A percentile compares a stretch with the other conserved stretches of the same genome.
Evolutionary conservation across 1,140 invertebrate species (phyloP).

Genomic region (Tribolium madens): DNA sequence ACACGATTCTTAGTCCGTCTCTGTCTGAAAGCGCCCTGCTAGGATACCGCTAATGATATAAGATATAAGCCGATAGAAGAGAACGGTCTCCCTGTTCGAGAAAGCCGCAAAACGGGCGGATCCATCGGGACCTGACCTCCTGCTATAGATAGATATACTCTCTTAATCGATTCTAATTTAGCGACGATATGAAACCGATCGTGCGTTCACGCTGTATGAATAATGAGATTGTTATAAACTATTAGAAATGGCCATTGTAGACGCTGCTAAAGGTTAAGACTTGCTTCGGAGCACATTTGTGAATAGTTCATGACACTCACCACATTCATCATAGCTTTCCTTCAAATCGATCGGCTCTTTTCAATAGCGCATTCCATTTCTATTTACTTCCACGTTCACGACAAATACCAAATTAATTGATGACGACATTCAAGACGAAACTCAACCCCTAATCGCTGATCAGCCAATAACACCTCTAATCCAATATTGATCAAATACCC

Average conservation of each 20-base stretch:
- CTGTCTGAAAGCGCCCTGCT: conserved; percentile 47
- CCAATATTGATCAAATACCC: background rate
- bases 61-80: conserved; percentile 46
- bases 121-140: conserved; percentile 45
- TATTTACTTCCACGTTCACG: conserved; percentile 36
- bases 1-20: conserved; percentile 23
- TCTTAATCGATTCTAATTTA: conserved; percentile 57
- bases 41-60: conserved; percentile 55
- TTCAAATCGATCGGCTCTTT: conserved; percentile 26
- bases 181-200: conserved; percentile 52
- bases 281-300: conserved; percentile 42
- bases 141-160: conserved; percentile 41
- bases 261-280: conserved; percentile 39
- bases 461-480: background rate
- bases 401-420: conserved; percentile 41
- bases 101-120: conserved; percentile 45
- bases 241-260: conserved; percentile 44
- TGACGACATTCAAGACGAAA: background rate
- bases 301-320: conserved; percentile 41
- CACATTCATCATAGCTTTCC: conserved; percentile 40
- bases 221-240: conserved; percentile 55
- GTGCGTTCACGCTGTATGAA: conserved; percentile 50
- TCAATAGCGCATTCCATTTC: conserved; percentile 37
- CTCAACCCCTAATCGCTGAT: background rate
- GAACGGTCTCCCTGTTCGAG: conserved; percentile 43